Conservation (phyloP, 2,797 vertebrate genomes). For the Pipistrellus nathusii region DNA sequence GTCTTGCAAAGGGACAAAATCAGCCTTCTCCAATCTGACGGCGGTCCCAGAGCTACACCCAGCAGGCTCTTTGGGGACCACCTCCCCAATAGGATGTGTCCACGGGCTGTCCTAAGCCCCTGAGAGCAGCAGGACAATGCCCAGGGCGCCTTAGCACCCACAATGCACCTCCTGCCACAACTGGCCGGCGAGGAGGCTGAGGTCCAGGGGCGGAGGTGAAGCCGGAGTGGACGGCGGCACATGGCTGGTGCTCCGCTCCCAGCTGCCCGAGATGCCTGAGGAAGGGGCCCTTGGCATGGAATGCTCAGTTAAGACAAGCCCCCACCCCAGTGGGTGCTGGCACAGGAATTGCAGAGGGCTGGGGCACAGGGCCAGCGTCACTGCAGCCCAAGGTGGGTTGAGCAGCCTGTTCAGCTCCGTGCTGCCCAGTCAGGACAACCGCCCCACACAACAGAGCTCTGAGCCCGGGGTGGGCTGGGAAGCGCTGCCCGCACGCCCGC, state of each 20-base stretch:
- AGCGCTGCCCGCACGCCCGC: not conserved
- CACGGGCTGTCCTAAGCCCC: too few species aligned
- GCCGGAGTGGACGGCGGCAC: accelerated
- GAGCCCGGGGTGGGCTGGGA: slow-evolving; percentile 65
- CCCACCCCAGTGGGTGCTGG: accelerated
- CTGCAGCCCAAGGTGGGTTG: not conserved
- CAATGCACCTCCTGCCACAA: not conserved
- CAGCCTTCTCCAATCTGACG: not conserved
- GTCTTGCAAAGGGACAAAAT: not conserved
- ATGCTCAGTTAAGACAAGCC: not conserved
- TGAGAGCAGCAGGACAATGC: not conserved
- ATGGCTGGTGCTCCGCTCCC: not conserved
- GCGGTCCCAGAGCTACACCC: not conserved
- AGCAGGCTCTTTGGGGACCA: not conserved
- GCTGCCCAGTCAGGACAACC: slow-evolving; percentile 30
- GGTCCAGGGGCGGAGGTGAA: not conserved
- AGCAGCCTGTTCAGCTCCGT: not conserved
- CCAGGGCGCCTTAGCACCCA: accelerated
- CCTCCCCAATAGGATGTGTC: not conserved
- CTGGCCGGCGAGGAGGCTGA: not conserved
- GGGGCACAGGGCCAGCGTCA: not conserved
- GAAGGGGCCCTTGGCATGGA: not conserved
- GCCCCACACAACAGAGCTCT: slow-evolving; percentile 65
- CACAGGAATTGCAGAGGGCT: not conserved
- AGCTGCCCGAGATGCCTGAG: not conserved